Percentiles rank a stretch among this genome's conserved stretches.
Evolutionary conservation across 2,888 invertebrate genomes (phyloP).

Genomic region (Hirtodrosophila cameraria): DNA sequence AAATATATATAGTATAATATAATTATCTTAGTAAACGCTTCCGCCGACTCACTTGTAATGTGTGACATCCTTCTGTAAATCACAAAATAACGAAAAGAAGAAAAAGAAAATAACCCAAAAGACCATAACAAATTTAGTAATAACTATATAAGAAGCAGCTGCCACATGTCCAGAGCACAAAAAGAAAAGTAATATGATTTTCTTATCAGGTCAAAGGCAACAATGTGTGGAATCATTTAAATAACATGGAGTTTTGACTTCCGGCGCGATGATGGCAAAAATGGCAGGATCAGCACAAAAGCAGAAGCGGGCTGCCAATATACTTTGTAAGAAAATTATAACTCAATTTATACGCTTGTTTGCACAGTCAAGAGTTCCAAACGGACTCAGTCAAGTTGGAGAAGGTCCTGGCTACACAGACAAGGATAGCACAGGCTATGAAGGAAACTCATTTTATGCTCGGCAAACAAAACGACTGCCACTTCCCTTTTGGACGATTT

Average conservation of each 20-base stretch:
- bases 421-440: constrained; percentile 11
- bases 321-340: constrained; percentile 63
- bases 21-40: too few species aligned
- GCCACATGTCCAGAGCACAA: too few species aligned
- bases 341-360: constrained; percentile 74
- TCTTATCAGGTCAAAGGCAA: constrained; percentile 36
- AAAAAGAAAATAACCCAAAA: too few species aligned
- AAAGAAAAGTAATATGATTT: constrained; percentile 18
- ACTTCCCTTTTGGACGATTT: constrained; percentile 7
- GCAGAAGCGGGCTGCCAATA: constrained; percentile 9
- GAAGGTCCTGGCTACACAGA: constrained; percentile 7
- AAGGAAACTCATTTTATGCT: constrained; percentile 67
- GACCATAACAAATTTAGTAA: constrained; percentile 20
- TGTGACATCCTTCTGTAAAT: constrained; percentile 9
- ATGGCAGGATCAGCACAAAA: constrained; percentile 28
- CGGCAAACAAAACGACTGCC: constrained; percentile 50
- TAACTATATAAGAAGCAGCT: constrained; percentile 36
- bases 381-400: not conserved
- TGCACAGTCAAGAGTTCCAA: constrained; percentile 43
- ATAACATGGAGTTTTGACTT: constrained; percentile 55
- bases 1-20: too few species aligned
- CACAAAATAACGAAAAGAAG: constrained; percentile 5
- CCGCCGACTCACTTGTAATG: too few species aligned
- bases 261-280: constrained; percentile 29
- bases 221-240: constrained; percentile 55